Base-by-base conservation (phyloP, 2,888 invertebrate species). In the Pollenia griseotomentosa region DNA sequence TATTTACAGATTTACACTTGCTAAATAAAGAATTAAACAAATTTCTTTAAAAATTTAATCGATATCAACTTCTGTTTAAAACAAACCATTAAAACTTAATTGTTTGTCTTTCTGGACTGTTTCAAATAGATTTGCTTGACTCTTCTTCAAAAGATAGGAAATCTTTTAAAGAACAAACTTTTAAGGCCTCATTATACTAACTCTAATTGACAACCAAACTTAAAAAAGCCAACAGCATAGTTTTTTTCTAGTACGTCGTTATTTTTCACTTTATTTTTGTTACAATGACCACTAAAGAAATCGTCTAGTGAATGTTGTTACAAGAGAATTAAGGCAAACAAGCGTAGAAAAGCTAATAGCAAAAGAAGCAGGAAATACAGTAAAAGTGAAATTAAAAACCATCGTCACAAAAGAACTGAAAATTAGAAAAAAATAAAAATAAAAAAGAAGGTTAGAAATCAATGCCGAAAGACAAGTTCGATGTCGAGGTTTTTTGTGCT, bases 261-360 rank as follows among this genome's bases (percentile, higher is more conserved):
- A 23, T 8, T 9, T 12, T 63, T 55, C 55, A 48, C 2, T 6
- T 55, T 61, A 2, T 33, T 61, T 68, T 82, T 33, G 8, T 51
- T 1, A 33, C 63, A 40, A 70, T 78, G 57, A 55, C 79, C 68
- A 16, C 74, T 61, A 61, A 63, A 71, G 14, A 59, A 85, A 71
- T 51, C 71, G 70, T 77, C 75, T 80, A 77, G 71, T 80, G 80
- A 59, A 79, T 55, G 63, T 78, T 46, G 44, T 66, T 87, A 75
- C 79, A 65, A 75, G 44, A 53, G 78, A 16, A 84, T 81, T 84
- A 78, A 70, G 78, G 33, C 55, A 63, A 87, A 78, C 63, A 87
- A 81, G 77, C 87, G 83, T 87, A 74, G 81, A 73, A 71, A 74
- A 74, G 55, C 57, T 44, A 63, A 77, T 55, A 53, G 57, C 63